Conservation (phyloP, 1,140 invertebrate species). For the Diorhabda elongata region DNA sequence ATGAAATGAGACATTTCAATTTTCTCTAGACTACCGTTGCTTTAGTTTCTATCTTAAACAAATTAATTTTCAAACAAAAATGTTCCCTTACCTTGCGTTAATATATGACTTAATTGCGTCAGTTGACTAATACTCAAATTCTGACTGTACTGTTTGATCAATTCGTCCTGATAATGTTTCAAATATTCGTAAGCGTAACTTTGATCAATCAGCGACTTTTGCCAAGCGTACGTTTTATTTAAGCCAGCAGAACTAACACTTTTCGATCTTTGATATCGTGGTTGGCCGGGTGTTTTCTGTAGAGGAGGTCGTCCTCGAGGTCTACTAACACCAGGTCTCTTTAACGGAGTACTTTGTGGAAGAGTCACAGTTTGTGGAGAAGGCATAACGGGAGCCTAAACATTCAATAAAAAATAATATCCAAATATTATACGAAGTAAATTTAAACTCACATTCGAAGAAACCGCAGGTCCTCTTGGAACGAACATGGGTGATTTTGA, state of each 20-base stretch:
- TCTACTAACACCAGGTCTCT: constrained; percentile 37
- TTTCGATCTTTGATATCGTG: constrained; percentile 29
- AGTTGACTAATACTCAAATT: constrained; percentile 33
- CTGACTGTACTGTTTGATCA: constrained; percentile 44
- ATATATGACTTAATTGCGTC: constrained; percentile 32
- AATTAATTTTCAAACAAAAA: too few species aligned
- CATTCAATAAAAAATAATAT: not conserved
- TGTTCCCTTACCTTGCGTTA: constrained; percentile 18
- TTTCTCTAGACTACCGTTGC: too few species aligned
- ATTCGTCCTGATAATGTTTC: constrained; percentile 43
- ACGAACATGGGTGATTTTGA: constrained; percentile 19
- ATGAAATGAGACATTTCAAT: too few species aligned
- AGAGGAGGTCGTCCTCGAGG: constrained; percentile 43
- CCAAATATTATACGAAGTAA: not conserved
- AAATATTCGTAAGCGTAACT: constrained; percentile 35
- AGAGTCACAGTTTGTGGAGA: constrained; percentile 28
- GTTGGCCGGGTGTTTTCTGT: constrained; percentile 36
- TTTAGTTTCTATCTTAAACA: too few species aligned
- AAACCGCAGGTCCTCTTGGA: constrained; percentile 22
- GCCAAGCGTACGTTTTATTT: constrained; percentile 31
- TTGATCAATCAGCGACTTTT: constrained; percentile 26
- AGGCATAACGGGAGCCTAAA: constrained; percentile 37
- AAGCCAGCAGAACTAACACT: constrained; percentile 19
- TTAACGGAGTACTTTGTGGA: constrained; percentile 24
- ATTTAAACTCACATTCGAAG: constrained; percentile 9